Conservation (phyloP, 2,113 vertebrate species). For the Poeciliopsis occidentalis region DNA sequence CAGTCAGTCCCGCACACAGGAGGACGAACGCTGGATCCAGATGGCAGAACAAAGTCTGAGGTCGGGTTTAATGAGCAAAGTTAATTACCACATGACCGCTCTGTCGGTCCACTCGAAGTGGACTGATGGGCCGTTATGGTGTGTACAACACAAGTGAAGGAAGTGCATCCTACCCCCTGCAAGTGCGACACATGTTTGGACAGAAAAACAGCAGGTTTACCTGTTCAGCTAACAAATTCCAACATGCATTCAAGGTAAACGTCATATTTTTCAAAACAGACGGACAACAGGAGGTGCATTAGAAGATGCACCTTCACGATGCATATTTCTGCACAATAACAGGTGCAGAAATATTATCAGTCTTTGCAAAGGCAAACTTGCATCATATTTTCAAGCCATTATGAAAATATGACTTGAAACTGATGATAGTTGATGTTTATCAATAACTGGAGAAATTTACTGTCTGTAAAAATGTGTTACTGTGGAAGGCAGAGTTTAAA, state of each 20-base stretch:
- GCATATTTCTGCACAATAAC: background rate
- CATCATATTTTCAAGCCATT: too few relatives aligned
- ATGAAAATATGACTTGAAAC: too few relatives aligned
- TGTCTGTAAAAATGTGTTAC: too few relatives aligned
- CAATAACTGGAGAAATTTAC: too few relatives aligned
- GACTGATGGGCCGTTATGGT: conserved; percentile 39
- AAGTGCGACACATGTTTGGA: background rate
- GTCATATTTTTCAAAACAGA: background rate
- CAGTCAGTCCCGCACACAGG: conserved; percentile 28
- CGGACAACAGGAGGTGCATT: background rate
- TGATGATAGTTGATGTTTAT: too few relatives aligned
- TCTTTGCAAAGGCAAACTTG: too few relatives aligned
- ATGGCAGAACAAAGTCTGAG: conserved; percentile 68
- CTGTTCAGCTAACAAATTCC: background rate
- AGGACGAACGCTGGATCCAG: conserved; percentile 53
- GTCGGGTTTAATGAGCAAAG: conserved; percentile 65
- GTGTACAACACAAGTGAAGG: conserved; percentile 58
- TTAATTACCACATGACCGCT: conserved; percentile 67
- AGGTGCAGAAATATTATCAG: background rate
- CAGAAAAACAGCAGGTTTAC: background rate
- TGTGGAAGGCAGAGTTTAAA: too few relatives aligned
- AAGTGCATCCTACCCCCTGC: conserved; percentile 16
- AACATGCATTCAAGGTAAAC: background rate
- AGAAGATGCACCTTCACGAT: background rate
- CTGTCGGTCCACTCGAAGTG: conserved; percentile 42